phyloP scores from a whole-genome alignment of 1,140 invertebrate genomes.

The Sinella curviseta region DNA sequence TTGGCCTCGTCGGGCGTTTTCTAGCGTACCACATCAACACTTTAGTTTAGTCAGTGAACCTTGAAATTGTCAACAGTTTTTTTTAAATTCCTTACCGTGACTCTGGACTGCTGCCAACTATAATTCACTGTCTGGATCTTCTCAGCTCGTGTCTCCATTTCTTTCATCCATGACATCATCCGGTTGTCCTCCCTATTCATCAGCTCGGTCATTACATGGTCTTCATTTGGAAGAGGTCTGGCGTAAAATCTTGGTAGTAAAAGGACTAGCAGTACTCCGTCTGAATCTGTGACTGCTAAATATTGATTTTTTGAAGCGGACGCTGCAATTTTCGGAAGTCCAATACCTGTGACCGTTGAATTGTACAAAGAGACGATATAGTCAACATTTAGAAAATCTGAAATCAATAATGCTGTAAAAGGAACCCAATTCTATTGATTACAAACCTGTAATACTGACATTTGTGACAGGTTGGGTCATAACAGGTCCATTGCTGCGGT shows the following conservation, averaged over 20 bases:
- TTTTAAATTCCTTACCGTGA: slow-evolving; percentile 26
- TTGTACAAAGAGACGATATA: background rate
- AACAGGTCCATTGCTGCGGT: slow-evolving; percentile 57
- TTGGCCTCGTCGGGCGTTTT: background rate
- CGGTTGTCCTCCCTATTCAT: slow-evolving; percentile 43
- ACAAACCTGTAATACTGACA: slow-evolving; percentile 38
- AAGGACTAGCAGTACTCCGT: slow-evolving; percentile 37
- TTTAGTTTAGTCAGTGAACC: background rate
- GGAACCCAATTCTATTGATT: no score
- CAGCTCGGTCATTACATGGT: slow-evolving; percentile 35
- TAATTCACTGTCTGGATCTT: slow-evolving; percentile 32
- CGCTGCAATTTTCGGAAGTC: slow-evolving; percentile 26
- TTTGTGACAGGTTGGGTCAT: slow-evolving; percentile 40
- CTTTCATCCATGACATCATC: slow-evolving; percentile 30
- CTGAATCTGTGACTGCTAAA: slow-evolving; percentile 33
- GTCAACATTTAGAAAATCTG: background rate
- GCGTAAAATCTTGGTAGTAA: slow-evolving; percentile 36
- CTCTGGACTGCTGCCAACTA: slow-evolving; percentile 28
- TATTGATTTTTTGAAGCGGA: slow-evolving; percentile 39
- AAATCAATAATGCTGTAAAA: no score
- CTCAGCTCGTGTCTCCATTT: slow-evolving; percentile 31
- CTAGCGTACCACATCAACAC: background rate
- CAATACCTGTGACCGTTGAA: slow-evolving; percentile 26
- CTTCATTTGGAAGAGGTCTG: slow-evolving; percentile 30
- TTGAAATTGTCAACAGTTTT: background rate